These are phyloP conservation scores for Eonycteris spelaea DNA, from an alignment of 2,113 vertebrate genomes.

Conservation along the genomic window DNA sequence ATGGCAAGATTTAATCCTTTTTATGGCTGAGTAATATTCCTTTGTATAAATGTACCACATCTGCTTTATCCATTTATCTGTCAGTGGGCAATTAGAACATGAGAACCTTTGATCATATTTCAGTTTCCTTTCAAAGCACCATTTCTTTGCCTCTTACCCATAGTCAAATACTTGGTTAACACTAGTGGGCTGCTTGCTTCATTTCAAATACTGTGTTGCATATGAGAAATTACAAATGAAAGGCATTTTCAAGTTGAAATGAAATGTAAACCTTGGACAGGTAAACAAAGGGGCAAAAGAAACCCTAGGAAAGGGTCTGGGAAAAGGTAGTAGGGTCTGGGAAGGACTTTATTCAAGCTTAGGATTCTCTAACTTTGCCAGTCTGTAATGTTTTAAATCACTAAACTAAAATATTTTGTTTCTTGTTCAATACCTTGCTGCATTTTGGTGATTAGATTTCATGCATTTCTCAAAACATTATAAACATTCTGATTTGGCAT, in stretches of 20 bases:
- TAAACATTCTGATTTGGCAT: not conserved
- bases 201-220: not conserved
- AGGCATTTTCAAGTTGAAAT: constrained; percentile 32
- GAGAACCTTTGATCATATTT: not conserved
- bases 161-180: not conserved
- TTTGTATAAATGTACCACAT: not conserved
- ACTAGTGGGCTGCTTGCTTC: fast-evolving
- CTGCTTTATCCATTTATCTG: not conserved
- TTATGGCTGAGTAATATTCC: not conserved
- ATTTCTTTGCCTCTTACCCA: not conserved
- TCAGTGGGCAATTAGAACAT: not conserved
- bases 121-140: not conserved
- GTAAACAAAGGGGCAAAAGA: not conserved
- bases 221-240: not conserved
- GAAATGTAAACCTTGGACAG: not conserved
- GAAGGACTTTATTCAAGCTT: not conserved
- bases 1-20: not conserved
- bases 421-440: not conserved
- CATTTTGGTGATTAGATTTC: not conserved
- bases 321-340: fast-evolving
- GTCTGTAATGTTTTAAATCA: not conserved
- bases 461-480: not conserved
- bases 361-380: not conserved
- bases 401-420: not conserved
- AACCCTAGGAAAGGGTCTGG: not conserved